Conservation (phyloP, 1,140 invertebrate species). For the Tetramorium alpestre region DNA sequence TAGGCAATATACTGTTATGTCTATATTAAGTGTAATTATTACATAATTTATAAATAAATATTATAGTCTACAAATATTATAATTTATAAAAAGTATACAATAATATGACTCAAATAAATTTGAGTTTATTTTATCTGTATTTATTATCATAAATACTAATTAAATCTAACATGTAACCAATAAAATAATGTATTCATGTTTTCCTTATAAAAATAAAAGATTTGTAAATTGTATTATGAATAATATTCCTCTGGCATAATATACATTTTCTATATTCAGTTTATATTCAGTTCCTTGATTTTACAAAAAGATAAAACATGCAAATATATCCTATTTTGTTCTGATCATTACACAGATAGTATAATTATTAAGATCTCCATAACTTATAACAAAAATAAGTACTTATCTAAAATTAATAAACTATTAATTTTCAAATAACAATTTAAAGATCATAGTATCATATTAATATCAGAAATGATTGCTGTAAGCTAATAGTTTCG, state of each 20-base stretch:
- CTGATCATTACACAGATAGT: slow-evolving; percentile 65
- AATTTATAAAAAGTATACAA: background rate
- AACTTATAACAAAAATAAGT: slow-evolving; percentile 48
- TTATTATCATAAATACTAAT: background rate
- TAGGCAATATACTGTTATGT: background rate
- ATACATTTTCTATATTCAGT: background rate
- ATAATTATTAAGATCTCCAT: slow-evolving; percentile 90
- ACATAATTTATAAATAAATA: slow-evolving; percentile 12
- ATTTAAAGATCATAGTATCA: no score
- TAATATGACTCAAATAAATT: background rate
- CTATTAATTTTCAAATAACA: no score
- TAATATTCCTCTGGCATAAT: no score
- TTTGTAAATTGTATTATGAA: no score
- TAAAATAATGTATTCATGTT: background rate
- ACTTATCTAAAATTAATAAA: slow-evolving; percentile 8
- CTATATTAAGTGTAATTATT: background rate
- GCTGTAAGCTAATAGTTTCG: no score
- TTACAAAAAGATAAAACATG: slow-evolving; percentile 88
- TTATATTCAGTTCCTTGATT: slow-evolving; percentile 2
- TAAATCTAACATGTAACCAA: background rate
- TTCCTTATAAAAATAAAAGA: no score
- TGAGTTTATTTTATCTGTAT: background rate
- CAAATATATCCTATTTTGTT: slow-evolving; percentile 86
- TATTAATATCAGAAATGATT: no score
- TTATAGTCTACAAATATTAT: background rate